phyloP scores from a whole-genome alignment of 1,140 invertebrate species.

The Drosophila kikkawai region DNA sequence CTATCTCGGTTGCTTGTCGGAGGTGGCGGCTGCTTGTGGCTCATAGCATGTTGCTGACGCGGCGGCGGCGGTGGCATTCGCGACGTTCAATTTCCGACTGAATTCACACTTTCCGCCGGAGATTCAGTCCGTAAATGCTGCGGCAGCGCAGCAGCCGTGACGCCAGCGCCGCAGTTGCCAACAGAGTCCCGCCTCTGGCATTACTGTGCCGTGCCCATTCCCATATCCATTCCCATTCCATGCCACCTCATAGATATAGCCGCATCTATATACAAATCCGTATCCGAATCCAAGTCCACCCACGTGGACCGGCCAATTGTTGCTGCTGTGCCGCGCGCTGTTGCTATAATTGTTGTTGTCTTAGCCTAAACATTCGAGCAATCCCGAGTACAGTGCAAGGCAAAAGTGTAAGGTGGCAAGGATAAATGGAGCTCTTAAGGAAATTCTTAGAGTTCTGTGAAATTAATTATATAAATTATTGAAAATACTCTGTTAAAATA shows the following conservation, averaged over 20 bases:
- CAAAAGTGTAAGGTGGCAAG: not conserved
- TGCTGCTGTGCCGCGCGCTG: conserved; percentile 14
- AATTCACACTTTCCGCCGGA: conserved; percentile 69
- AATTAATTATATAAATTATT: not conserved
- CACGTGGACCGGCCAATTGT: conserved; percentile 63
- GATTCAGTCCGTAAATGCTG: conserved; percentile 56
- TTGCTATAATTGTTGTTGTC: conserved; percentile 47
- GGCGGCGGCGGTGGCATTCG: conserved; percentile 48
- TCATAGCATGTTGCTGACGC: conserved; percentile 13
- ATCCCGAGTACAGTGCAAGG: conserved; percentile 19
- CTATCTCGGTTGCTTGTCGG: not conserved
- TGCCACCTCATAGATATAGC: conserved; percentile 42
- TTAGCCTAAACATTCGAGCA: conserved; percentile 68
- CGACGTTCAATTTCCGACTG: conserved; percentile 73
- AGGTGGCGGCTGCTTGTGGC: not conserved
- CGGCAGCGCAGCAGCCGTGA: conserved; percentile 25
- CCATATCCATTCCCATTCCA: conserved; percentile 34
- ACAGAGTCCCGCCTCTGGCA: conserved; percentile 10
- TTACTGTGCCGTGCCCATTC: conserved; percentile 21
- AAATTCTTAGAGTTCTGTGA: not conserved
- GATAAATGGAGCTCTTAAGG: not conserved
- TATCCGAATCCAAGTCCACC: conserved; percentile 48
- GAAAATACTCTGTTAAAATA: too few relatives aligned
- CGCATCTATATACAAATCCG: conserved; percentile 34
- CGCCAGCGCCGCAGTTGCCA: conserved; percentile 14